Base-by-base conservation (phyloP, 2,113 vertebrate genomes). In the Apus apus region DNA sequence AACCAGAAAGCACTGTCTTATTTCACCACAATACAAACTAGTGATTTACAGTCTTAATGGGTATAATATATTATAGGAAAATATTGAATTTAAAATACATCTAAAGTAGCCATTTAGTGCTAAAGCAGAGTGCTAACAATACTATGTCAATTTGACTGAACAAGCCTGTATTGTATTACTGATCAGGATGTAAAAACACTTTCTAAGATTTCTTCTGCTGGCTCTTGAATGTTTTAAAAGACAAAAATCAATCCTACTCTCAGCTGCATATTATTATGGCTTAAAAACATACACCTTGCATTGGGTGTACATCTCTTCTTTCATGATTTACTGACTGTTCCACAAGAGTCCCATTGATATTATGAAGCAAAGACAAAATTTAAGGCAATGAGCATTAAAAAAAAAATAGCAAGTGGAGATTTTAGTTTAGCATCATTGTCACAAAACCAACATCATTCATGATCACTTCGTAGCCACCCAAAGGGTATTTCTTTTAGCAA, bases 1-100 rank as follows among this genome's bases (percentile, higher is more conserved):
- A 1, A 1, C 15, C 66, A 73, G 45, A 22, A 74, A 38, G 32
- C 23, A 54, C 64, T 20, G 61, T 7, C 30, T 29, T 5, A 20
- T 5, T 66, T 64, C 38, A 3, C 43, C 53, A 67, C 32, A 64
- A 53, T 29, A 18, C 26, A 40, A 34, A 67, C 9, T 22, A 29
- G 7, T 5, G 38, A 11, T 22, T 65, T 30, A 3, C 1, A 34
- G 7, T 75, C 13, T 27, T 43, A 60, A 25, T 13, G 4, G 0
- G 27, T 13, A 9, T 4, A 46, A 50, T 4, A 16, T 4, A 34
- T 30, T 29, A 34, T 66, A 58, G 45, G 8, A 64, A 3, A 83
- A 62, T 2, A 53, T 8, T 53, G 21, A 60, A 71, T 77, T 74
- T 66, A 45, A 64, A 64, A 61, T 5, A 3, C 0, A 4, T 14